phyloP scores from a whole-genome alignment of 2,113 vertebrate genomes.

The Semicossyphus pulcher region DNA sequence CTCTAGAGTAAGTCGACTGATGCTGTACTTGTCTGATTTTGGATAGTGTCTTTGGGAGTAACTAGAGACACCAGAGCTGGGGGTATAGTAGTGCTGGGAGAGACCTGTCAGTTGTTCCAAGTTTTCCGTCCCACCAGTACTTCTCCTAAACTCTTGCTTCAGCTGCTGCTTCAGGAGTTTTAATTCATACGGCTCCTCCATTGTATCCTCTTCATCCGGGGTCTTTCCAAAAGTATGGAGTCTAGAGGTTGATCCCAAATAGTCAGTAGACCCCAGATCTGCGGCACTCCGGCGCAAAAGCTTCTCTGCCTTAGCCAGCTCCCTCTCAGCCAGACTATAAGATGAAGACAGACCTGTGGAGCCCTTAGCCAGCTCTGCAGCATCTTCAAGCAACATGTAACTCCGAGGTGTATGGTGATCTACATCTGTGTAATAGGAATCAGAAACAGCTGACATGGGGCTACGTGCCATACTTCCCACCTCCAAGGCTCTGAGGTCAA shows the following conservation, averaged over 20 bases:
- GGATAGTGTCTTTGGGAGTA: conserved; percentile 92
- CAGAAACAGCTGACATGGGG: conserved; percentile 94
- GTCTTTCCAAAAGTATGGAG: conserved; percentile 93
- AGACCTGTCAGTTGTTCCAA: conserved; percentile 93
- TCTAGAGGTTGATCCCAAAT: conserved; percentile 90
- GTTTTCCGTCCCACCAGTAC: conserved; percentile 91
- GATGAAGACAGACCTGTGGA: conserved; percentile 87
- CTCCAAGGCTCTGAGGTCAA: conserved; percentile 93
- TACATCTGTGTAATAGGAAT: conserved; percentile 95
- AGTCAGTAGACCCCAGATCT: conserved; percentile 91
- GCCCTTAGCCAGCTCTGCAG: conserved; percentile 94
- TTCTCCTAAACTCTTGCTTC: conserved; percentile 97
- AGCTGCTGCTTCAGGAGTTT: conserved; percentile 98
- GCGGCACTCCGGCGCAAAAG: conserved; percentile 88
- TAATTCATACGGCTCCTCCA: conserved; percentile 98
- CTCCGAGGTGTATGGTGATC: conserved; percentile 92
- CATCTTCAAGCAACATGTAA: conserved; percentile 95
- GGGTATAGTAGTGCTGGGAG: conserved; percentile 92
- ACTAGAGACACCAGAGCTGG: conserved; percentile 82
- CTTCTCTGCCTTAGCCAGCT: conserved; percentile 93
- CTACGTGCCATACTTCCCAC: conserved; percentile 91
- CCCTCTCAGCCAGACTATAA: conserved; percentile 94
- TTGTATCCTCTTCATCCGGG: conserved; percentile 96
- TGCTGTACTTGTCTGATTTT: conserved; percentile 98
- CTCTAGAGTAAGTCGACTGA: conserved; percentile 95